These are phyloP conservation scores for Dynastes hyllus DNA, from an alignment of 2,888 invertebrate species.

Conservation along the genomic window DNA sequence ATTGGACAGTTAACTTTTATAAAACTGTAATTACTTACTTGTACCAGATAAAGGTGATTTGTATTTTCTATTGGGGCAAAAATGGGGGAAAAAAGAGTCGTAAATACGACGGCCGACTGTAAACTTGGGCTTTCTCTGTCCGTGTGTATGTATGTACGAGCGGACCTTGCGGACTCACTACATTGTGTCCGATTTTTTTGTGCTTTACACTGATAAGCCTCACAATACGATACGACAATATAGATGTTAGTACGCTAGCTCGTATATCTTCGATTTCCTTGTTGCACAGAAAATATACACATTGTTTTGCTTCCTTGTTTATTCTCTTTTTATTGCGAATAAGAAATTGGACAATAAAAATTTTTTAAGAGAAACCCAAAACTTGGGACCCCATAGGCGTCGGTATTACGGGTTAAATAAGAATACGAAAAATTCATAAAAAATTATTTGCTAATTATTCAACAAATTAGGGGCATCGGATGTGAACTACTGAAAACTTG, in stretches of 20 bases:
- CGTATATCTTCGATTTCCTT: constrained; percentile 16
- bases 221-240: constrained; percentile 15
- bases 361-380: too few species aligned
- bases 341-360: too few species aligned
- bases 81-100: too few species aligned
- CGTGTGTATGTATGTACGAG: neutral
- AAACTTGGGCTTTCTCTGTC: constrained; percentile 25
- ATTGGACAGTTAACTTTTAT: constrained; percentile 51
- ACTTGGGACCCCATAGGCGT: too few species aligned
- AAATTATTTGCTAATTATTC: too few species aligned
- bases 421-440: too few species aligned
- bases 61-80: constrained; percentile 48
- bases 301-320: neutral
- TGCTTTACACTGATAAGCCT: constrained; percentile 16
- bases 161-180: neutral
- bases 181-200: constrained; percentile 17
- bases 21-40: constrained; percentile 52
- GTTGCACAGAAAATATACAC: neutral
- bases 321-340: too few species aligned
- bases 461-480: too few species aligned
- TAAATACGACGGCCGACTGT: constrained; percentile 38
- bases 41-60: constrained; percentile 50
- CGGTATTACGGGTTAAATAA: too few species aligned
- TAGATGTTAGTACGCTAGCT: neutral
- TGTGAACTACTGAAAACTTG: too few species aligned